Base-by-base conservation (phyloP, 2,797 vertebrate species). In the Tangara arthus region DNA sequence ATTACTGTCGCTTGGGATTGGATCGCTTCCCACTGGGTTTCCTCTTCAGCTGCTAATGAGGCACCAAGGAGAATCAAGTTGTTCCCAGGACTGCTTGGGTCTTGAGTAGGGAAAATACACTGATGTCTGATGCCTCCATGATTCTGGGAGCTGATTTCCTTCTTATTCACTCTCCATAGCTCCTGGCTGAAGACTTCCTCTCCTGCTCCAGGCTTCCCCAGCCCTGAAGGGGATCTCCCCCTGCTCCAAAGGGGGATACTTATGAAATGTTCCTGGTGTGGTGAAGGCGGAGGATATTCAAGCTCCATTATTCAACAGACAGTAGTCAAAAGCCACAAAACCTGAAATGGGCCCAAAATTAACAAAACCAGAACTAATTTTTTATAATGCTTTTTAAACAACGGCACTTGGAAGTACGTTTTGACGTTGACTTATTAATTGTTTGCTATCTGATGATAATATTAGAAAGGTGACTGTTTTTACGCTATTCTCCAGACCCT, bases 151-250 rank as follows among this genome's bases (percentile, higher is more conserved):
- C 13, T 42, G 11, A 84, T 47, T 64, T 77, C 27, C 7, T 37
- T 28, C 47, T 69, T 30, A 41, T 17, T 1, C 0, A 0, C 32
- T 2, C 3, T 24, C 5, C 35, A 19, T 4, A 50, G 28, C 12
- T 69, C 32, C n/a, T 8, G 24, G 7, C 5, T 70, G 26, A 90
- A 79, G 35, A 12, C 15, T 69, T 76, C 18, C 26, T 56, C 6
- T 24, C 20, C 42, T 82, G 32, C 22, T n/a, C 9, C 56, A 66
- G 26, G 10, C 30, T 34, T 37, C 52, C 19, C 22, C n/a, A 73
- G 16, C 5, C 27, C 47, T 66, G 23, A 46, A 55, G 4, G 4
- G 12, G 23, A 1, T 12, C 4, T 61, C 6, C 7, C 3, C 3
- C 12, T 13, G 3, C 19, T 76, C 26, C 41, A 49, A 44, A 83